Evolutionary conservation across 2,113 vertebrate species (phyloP).

Genomic region (Pachyramphus minor): DNA sequence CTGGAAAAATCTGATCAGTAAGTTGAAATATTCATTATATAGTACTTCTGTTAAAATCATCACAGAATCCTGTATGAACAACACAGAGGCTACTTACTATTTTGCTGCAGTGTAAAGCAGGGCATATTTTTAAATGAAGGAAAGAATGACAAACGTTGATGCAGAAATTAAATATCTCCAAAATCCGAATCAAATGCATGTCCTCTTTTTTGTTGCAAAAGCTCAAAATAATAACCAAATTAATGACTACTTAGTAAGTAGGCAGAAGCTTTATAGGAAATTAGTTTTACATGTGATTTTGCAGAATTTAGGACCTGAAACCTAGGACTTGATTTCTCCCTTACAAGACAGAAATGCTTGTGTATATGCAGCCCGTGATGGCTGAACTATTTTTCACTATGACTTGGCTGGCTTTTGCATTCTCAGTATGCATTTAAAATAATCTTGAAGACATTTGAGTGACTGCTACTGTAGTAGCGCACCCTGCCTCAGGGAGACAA

Average conservation of each 20-base stretch:
- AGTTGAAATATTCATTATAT: background rate
- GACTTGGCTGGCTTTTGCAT: background rate
- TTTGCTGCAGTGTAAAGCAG: background rate
- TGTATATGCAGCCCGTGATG: background rate
- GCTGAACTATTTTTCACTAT: background rate
- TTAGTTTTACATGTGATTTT: background rate
- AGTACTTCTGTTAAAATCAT: background rate
- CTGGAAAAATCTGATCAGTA: background rate
- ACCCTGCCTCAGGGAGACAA: background rate
- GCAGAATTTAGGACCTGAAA: background rate
- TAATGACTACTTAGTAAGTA: background rate
- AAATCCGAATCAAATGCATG: background rate
- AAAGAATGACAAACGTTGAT: background rate
- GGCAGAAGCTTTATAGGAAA: background rate
- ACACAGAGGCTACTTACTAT: background rate
- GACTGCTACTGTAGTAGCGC: background rate
- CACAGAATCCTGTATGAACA: background rate
- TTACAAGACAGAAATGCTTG: background rate
- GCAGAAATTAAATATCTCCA: background rate
- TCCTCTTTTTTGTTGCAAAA: background rate
- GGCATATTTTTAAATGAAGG: background rate
- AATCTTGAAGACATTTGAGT: background rate
- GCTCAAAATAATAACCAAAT: background rate
- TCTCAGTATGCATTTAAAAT: background rate
- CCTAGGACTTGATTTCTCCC: background rate